Base-by-base conservation (phyloP, 2,888 invertebrate species). In the Rhorus exstirpatorius region DNA sequence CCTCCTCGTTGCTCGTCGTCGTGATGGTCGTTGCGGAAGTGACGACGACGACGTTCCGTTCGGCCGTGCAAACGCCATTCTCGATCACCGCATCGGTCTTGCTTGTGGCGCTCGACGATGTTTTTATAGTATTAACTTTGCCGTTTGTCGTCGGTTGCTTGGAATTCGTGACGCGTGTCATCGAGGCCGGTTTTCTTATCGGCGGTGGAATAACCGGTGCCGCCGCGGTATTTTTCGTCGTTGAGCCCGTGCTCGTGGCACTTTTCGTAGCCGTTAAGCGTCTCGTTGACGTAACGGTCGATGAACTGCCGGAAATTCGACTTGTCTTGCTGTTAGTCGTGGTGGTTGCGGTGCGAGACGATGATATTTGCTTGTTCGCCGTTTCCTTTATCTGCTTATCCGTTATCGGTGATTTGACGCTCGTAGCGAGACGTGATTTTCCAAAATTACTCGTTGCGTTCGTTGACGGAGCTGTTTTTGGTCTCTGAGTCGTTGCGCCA, bases 361-460 rank as follows among this genome's bases (percentile, higher is more conserved):
- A 94, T 12, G 95, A 95, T 88, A 96, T 94, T 89, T 95, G 95
- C 89, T 96, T 96, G 91, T 96, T 96, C 67, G 95, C 95, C 87
- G 95, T 95, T 85, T 96, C 96, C 92, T 96, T 96, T 84, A 94
- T 95, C 88, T 95, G 95, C 88, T 96, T 96, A 92, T 95, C 88
- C 87, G 92, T 90, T 71, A 90, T 87, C 2, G 91, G 91, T 0
- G 90, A 88, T 72, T 91, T 91, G 3, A 81, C n/a, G 10, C 67
- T 14, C 12, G 63, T 6, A 1, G 24, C 4, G n/a, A 70, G 58
- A 46, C 87, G 84, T 83, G 92, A 88, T 88, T 92, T 93, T 1
- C 86, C 14, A 0, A 83, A 90, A 83, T n/a, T 60, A 2, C 88
- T 92, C 41, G 89, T 88, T 2, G 88, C 68, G 7, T 89, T 87